Evolutionary conservation across 1,140 invertebrate genomes (phyloP), one percentile per base, ranked within the genome.

Genomic region (Protaetia brevitarsis): DNA sequence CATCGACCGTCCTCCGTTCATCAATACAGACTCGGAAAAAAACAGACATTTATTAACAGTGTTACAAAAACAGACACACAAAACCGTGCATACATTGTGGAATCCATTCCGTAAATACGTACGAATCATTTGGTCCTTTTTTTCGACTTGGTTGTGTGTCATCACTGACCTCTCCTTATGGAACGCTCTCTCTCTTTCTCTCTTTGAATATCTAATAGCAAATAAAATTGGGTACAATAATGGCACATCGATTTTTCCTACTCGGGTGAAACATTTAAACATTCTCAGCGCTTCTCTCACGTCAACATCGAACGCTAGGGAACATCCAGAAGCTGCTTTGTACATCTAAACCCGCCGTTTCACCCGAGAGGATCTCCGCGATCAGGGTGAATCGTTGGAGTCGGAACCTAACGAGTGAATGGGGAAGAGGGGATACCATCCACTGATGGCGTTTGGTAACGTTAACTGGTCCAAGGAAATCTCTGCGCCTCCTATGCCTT

Each of bases 401-500:
- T 89, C 87, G 7, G 85, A 86, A 45, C 86, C 86, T 19, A 88
- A 80, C 28, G 86, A 87, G 72, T 89, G 86, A 69, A 89, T 91
- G 6, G 92, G 90, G 78, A 93, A 94, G 59, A 97, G 82, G 68
- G 91, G 91, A 80, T 96, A 97, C 94, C 94, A 96, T 36, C 90
- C 89, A 63, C 88, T 86, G 21, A 89, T 91, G 56, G 91, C 83
- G 74, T 89, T 87, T 11, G 88, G 87, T 11, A 94, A 82, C 23
- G 90, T 87, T 36, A 96, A 80, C 68, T 87, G 85, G 76, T 94
- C 91, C 61, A 96, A 82, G 63, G 88, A 85, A 66, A 96, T 86
- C 94, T 92, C 75, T 0, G 88, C 90, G 21, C 93, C 93, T 10
- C 94, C 94, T 28, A 96, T 79, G 1, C 91, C 91, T 64, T 90